Conservation (phyloP, 2,113 vertebrate species). For the Zosterops lateralis region DNA sequence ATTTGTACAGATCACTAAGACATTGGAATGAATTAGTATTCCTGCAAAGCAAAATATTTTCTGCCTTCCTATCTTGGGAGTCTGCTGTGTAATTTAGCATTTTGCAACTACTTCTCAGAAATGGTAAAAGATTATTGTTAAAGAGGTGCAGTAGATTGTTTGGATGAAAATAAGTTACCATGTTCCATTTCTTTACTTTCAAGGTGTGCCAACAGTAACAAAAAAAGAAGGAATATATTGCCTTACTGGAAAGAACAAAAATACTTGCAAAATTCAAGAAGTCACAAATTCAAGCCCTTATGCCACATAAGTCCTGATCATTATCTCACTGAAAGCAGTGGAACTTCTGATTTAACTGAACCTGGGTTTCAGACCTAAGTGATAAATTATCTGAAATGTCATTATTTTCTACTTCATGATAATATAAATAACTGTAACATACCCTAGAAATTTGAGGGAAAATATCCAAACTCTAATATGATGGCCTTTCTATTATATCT, state of each 20-base stretch:
- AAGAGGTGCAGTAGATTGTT: background rate
- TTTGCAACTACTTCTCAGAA: slow-evolving; percentile 27
- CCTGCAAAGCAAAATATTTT: background rate
- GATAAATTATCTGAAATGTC: background rate
- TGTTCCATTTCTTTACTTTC: background rate
- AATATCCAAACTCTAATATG: background rate
- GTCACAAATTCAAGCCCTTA: background rate
- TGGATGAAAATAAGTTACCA: background rate
- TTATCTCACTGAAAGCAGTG: background rate
- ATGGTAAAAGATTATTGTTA: background rate
- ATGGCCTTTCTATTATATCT: background rate
- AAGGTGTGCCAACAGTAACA: background rate
- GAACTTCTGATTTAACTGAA: background rate
- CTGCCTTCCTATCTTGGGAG: background rate
- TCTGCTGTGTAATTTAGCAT: background rate
- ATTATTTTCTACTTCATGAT: background rate
- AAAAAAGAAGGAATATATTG: background rate
- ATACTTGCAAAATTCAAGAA: background rate
- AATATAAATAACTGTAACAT: background rate
- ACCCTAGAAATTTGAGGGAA: background rate
- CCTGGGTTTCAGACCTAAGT: background rate
- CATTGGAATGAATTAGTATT: background rate
- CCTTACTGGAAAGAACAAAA: background rate
- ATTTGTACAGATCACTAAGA: background rate
- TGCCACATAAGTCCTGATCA: background rate